Evolutionary conservation across 2,888 invertebrate species (phyloP).

Genomic region (Kryphioiulus occultus): DNA sequence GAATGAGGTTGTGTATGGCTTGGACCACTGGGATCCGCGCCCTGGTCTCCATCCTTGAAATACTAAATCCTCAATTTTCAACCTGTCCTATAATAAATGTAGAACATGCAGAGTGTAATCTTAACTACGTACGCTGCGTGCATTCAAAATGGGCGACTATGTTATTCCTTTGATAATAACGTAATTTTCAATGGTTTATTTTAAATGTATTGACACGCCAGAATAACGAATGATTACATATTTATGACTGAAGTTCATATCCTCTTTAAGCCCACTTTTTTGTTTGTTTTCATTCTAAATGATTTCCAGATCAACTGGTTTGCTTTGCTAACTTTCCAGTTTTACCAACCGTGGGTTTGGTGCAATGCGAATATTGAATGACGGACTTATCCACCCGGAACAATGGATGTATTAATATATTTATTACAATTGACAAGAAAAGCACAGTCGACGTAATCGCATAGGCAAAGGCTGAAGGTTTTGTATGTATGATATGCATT

Average conservation of each 20-base stretch:
- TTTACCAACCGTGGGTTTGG: neutral
- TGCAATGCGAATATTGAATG: neutral
- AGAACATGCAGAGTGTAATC: too few relatives aligned
- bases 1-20: too few relatives aligned
- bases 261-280: neutral
- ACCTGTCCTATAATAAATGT: too few relatives aligned
- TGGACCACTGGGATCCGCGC: too few relatives aligned
- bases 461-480: neutral
- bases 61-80: too few relatives aligned
- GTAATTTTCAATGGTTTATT: too few relatives aligned
- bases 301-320: neutral
- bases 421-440: conserved; percentile 9
- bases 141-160: too few relatives aligned
- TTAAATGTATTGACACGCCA: too few relatives aligned
- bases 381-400: neutral
- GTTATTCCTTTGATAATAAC: too few relatives aligned
- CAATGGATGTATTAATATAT: neutral
- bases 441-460: neutral
- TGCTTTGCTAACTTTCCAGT: neutral
- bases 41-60: too few relatives aligned
- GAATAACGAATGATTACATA: too few relatives aligned
- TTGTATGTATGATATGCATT: neutral
- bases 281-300: neutral
- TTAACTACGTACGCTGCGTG: too few relatives aligned
- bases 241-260: neutral